Percentiles rank a stretch among this genome's conserved stretches.
Conservation (phyloP, 1,140 invertebrate genomes). For the Vanessa atalanta region DNA sequence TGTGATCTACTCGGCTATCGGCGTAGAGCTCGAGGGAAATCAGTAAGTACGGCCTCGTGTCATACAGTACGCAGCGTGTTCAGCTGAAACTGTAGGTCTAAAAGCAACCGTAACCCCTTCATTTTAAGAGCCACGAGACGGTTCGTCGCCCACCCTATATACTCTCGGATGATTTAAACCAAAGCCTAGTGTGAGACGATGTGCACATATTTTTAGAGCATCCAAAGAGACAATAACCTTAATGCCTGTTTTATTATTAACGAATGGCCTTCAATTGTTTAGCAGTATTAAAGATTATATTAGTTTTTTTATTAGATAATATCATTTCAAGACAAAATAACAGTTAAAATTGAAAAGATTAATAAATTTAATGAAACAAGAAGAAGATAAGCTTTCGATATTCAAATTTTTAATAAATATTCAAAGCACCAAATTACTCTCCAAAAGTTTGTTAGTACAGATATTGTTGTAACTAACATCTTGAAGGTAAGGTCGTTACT, state of each 20-base stretch:
- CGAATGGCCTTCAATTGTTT: not conserved
- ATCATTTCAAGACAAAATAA: not conserved
- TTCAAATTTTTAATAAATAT: constrained; percentile 35
- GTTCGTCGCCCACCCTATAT: constrained; percentile 1
- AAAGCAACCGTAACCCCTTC: not conserved
- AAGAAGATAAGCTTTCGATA: constrained; percentile 10
- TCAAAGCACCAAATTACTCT: constrained; percentile 16
- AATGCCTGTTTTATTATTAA: constrained; percentile 24
- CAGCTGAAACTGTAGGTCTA: not conserved
- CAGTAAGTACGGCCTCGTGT: constrained; percentile 39
- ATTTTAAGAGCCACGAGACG: not conserved
- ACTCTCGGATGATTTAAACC: constrained; percentile 26
- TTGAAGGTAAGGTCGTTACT: constrained; percentile 27
- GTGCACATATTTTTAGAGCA: constrained; percentile 22
- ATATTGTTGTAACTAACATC: constrained; percentile 29
- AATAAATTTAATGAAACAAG: too few species aligned
- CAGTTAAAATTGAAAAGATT: not conserved
- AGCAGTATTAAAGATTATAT: not conserved
- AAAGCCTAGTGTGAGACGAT: constrained; percentile 8
- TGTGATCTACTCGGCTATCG: constrained; percentile 55
- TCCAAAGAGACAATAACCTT: constrained; percentile 15
- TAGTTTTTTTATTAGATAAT: not conserved
- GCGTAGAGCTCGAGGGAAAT: constrained; percentile 56
- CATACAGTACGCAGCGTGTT: constrained; percentile 9
- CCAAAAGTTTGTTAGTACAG: constrained; percentile 13